Percentiles rank a stretch among this genome's conserved stretches.
These are phyloP conservation scores for Morpho helenor DNA, from an alignment of 2,888 invertebrate genomes.

Conservation along the genomic window DNA sequence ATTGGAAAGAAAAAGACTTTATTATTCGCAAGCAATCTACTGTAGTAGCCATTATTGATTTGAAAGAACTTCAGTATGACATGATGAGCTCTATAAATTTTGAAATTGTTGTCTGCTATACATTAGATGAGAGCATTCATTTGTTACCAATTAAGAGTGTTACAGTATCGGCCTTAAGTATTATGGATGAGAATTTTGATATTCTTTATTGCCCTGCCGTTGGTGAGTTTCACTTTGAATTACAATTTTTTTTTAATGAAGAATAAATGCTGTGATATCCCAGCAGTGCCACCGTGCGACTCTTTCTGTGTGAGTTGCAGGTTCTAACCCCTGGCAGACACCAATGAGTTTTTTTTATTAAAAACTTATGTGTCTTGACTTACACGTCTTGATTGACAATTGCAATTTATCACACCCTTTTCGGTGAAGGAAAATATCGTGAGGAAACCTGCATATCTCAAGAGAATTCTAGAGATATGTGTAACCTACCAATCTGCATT, in stretches of 20 bases:
- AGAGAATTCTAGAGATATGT: no score
- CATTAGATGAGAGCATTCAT: conserved; percentile 35
- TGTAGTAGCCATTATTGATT: conserved; percentile 41
- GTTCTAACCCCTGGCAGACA: no score
- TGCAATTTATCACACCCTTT: no score
- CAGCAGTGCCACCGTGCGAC: no score
- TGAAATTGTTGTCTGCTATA: conserved; percentile 46
- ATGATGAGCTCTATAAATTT: conserved; percentile 44
- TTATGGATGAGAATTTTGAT: conserved; percentile 52
- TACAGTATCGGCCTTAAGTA: conserved; percentile 41
- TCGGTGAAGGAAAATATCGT: no score
- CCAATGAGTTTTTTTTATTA: no score
- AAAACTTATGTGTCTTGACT: no score
- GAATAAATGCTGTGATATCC: no score
- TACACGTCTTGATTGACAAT: no score
- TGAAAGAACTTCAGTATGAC: conserved; percentile 45
- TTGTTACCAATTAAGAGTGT: conserved; percentile 51
- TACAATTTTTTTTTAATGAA: background rate
- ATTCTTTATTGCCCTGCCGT: conserved; percentile 32
- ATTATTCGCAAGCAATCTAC: conserved; percentile 34
- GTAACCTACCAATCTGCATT: no score
- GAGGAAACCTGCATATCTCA: no score
- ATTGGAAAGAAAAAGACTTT: conserved; percentile 41
- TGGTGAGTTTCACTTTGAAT: conserved; percentile 18
- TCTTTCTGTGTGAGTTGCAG: no score